phyloP scores from a whole-genome alignment of 2,797 vertebrate species.

The Tragelaphus oryx region DNA sequence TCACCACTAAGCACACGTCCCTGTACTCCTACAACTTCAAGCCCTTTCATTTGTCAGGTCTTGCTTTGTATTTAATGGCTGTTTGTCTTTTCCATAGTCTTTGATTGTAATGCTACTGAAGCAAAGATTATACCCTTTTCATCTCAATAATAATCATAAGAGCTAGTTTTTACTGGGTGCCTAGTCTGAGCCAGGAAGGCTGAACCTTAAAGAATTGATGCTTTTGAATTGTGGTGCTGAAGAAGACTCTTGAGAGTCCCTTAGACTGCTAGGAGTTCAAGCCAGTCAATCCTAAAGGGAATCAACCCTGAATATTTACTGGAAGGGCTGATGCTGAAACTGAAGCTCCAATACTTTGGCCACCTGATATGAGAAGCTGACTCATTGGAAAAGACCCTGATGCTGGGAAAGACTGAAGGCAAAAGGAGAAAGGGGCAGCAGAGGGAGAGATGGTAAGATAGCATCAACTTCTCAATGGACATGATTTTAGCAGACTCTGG shows the following conservation, averaged over 20 bases:
- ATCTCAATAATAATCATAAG: background rate
- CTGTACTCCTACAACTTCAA: background rate
- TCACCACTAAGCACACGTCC: background rate
- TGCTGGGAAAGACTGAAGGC: background rate
- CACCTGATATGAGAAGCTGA: background rate
- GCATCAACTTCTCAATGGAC: background rate
- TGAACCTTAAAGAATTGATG: background rate
- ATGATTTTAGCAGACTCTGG: background rate
- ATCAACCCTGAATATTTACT: background rate
- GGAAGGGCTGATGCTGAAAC: background rate
- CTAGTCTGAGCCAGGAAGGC: background rate
- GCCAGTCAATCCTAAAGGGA: background rate
- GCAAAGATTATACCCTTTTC: background rate
- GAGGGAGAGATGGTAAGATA: background rate
- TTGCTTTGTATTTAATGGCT: constrained; percentile 4
- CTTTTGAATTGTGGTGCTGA: background rate
- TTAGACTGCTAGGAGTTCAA: background rate
- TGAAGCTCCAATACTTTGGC: background rate
- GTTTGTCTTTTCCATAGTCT: background rate
- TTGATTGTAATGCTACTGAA: background rate
- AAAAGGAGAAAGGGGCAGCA: background rate
- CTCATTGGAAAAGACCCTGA: background rate
- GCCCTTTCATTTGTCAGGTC: background rate
- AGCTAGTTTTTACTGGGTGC: background rate
- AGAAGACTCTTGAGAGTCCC: background rate